A percentile compares a stretch with the other conserved stretches of the same genome.
phyloP scores from a whole-genome alignment of 2,888 invertebrate genomes.

The Argyresthia goedartella region DNA sequence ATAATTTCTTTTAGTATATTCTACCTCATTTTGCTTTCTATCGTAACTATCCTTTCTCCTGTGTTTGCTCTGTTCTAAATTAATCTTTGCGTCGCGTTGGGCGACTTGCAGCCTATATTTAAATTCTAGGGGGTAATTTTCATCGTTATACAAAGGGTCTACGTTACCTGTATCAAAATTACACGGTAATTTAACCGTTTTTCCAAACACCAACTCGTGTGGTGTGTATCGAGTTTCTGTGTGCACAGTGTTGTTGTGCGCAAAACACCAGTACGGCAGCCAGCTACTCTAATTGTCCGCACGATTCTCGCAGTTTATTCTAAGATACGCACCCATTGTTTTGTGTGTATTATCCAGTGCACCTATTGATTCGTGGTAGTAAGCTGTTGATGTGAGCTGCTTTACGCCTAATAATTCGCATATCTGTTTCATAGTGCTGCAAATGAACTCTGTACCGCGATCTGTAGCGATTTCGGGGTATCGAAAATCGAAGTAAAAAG shows the following conservation, averaged over 20 bases:
- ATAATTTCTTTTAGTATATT: too few species aligned
- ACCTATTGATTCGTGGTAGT: not conserved
- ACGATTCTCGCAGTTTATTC: not conserved
- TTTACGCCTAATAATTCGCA: not conserved
- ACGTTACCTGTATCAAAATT: too few species aligned
- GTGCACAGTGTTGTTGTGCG: too few species aligned
- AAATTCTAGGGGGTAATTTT: not conserved
- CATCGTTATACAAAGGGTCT: not conserved
- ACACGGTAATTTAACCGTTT: not conserved
- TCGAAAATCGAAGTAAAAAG: not conserved
- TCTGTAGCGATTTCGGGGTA: not conserved
- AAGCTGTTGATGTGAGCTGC: not conserved
- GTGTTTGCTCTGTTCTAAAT: not conserved
- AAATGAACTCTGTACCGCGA: not conserved
- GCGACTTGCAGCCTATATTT: not conserved
- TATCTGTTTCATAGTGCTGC: not conserved
- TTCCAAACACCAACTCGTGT: not conserved
- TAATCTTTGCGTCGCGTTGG: not conserved
- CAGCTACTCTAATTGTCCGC: not conserved
- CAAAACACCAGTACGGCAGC: conserved; percentile 1
- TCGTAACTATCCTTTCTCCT: not conserved
- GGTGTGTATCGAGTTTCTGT: not conserved
- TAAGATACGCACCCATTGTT: too few species aligned
- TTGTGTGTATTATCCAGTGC: conserved; percentile 1
- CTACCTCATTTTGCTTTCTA: not conserved